Evolutionary conservation across 2,888 invertebrate genomes (phyloP).

Genomic region (Ptilodon capucinus): DNA sequence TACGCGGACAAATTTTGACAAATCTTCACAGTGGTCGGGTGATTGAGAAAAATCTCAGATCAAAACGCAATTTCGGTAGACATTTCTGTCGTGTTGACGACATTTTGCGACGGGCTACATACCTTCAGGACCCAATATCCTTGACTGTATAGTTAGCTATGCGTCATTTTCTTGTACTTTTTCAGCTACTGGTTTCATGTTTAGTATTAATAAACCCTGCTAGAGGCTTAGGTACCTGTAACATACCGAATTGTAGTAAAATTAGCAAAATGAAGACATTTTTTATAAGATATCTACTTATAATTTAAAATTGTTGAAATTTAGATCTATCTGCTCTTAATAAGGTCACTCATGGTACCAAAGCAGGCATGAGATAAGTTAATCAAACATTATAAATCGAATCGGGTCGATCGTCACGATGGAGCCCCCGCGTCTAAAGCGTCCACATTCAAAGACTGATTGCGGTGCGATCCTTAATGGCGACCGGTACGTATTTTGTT

Average conservation of each 20-base stretch:
- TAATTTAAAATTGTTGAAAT: too few species aligned
- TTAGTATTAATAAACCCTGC: too few species aligned
- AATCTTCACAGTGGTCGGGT: conserved; percentile 43
- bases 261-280: too few species aligned
- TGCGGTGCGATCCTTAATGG: conserved; percentile 42
- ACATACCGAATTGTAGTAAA: too few species aligned
- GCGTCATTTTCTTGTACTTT: background rate
- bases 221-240: too few species aligned
- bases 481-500: conserved; percentile 54
- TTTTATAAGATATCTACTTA: too few species aligned
- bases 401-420: conserved; percentile 3
- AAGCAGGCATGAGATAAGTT: background rate
- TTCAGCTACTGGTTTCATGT: too few species aligned
- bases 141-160: too few species aligned
- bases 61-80: conserved; percentile 8
- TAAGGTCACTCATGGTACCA: too few species aligned
- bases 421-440: conserved; percentile 2
- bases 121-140: background rate
- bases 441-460: conserved; percentile 34
- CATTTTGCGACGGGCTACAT: background rate
- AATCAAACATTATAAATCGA: too few species aligned
- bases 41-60: conserved; percentile 40
- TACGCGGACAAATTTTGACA: conserved; percentile 68
- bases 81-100: background rate
- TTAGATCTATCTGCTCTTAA: too few species aligned